A percentile compares a stretch with the other conserved stretches of the same genome.
Evolutionary conservation across 2,113 vertebrate species (phyloP).

Genomic region (Andinoacara biseriatus): DNA sequence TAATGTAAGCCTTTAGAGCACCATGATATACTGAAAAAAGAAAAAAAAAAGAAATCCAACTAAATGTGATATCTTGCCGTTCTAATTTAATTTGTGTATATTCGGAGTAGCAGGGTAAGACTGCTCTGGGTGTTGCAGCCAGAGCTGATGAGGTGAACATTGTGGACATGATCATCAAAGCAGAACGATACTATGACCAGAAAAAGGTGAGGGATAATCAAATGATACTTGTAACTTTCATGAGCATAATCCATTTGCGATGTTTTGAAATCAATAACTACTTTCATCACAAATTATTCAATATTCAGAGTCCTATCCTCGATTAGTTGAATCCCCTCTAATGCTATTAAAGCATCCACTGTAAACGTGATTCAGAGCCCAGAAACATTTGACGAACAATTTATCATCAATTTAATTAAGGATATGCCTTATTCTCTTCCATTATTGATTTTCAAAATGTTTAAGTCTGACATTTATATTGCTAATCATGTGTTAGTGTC

Average conservation of each 20-base stretch:
- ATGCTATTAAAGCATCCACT: slow-evolving; percentile 33
- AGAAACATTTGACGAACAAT: slow-evolving; percentile 46
- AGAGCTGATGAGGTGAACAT: slow-evolving; percentile 85
- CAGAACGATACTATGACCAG: slow-evolving; percentile 84
- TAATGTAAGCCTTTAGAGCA: neutral
- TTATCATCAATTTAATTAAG: slow-evolving; percentile 51
- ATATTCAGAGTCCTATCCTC: slow-evolving; percentile 18
- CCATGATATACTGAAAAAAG: neutral
- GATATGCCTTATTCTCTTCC: slow-evolving; percentile 4
- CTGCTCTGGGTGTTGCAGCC: slow-evolving; percentile 85
- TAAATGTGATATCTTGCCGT: neutral
- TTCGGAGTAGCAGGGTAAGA: slow-evolving; percentile 85
- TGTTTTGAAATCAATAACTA: slow-evolving; percentile 43
- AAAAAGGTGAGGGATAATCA: slow-evolving; percentile 78
- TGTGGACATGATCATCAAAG: slow-evolving; percentile 96
- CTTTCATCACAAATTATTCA: slow-evolving; percentile 50
- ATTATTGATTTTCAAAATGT: slow-evolving; percentile 38
- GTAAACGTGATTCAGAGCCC: slow-evolving; percentile 10
- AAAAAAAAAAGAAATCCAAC: neutral
- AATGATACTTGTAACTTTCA: neutral
- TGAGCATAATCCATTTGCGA: slow-evolving; percentile 2
- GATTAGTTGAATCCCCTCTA: slow-evolving; percentile 33
- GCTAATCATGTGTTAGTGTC: slow-evolving; percentile 32
- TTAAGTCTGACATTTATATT: slow-evolving; percentile 50
- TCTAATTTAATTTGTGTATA: slow-evolving; percentile 17